These are phyloP conservation scores for Psettodes erumei DNA, from an alignment of 2,113 vertebrate genomes.

Conservation along the genomic window DNA sequence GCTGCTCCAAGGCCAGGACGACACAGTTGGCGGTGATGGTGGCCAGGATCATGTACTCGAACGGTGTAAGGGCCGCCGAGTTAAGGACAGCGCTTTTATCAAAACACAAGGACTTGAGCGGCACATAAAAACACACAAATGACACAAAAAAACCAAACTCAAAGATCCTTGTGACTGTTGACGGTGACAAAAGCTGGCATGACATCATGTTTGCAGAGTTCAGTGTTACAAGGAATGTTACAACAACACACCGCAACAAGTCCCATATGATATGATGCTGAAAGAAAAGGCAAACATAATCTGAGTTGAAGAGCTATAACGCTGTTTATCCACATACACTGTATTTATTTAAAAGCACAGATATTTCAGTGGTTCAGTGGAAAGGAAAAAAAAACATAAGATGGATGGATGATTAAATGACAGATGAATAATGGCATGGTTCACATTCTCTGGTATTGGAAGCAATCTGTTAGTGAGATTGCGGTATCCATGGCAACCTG, in stretches of 20 bases:
- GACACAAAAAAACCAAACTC: too few relatives aligned
- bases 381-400: slow-evolving; percentile 8
- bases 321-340: not conserved
- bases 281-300: not conserved
- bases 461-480: slow-evolving; percentile 69
- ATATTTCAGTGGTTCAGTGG: not conserved
- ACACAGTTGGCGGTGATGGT: slow-evolving; percentile 99
- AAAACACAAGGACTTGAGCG: not conserved
- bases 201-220: too few relatives aligned
- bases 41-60: slow-evolving; percentile 99
- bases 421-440: slow-evolving; percentile 62
- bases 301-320: not conserved
- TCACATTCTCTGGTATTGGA: slow-evolving; percentile 60
- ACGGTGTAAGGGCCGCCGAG: slow-evolving; percentile 86
- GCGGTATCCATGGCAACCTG: slow-evolving; percentile 77
- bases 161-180: not conserved
- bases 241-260: not conserved
- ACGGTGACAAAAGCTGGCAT: not conserved
- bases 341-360: not conserved
- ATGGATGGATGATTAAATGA: slow-evolving; percentile 52
- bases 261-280: not conserved
- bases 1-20: slow-evolving; percentile 95
- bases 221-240: not conserved
- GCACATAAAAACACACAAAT: not conserved
- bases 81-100: slow-evolving; percentile 83